Conservation (phyloP, 2,888 invertebrate species). For the Andrena praecox region DNA sequence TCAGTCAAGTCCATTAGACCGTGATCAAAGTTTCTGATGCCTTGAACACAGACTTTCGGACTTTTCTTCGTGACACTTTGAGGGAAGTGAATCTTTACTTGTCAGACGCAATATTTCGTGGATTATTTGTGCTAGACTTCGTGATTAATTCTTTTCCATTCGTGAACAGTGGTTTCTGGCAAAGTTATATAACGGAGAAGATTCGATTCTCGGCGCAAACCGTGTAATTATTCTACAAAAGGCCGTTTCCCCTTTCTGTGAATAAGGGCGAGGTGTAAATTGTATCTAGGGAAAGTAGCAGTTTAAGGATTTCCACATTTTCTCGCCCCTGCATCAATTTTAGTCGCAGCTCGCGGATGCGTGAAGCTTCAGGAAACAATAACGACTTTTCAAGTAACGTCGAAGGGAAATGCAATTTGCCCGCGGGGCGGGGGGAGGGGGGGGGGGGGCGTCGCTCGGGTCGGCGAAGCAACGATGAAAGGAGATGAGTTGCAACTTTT, state of each 20-base stretch:
- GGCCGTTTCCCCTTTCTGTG: no score
- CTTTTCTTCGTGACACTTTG: background rate
- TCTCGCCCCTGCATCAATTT: background rate
- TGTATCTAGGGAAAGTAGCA: background rate
- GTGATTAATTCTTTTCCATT: background rate
- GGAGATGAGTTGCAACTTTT: slow-evolving; percentile 13
- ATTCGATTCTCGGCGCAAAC: no score
- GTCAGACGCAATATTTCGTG: background rate
- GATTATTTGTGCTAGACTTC: no score
- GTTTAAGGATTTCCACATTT: background rate
- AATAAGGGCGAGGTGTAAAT: no score
- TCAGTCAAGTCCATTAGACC: background rate
- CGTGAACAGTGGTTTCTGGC: background rate
- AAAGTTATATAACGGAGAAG: no score
- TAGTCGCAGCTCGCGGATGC: slow-evolving; percentile 6
- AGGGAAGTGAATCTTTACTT: background rate
- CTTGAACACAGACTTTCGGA: background rate
- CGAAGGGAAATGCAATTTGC: slow-evolving; percentile 48
- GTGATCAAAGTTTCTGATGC: background rate
- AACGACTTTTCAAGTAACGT: slow-evolving; percentile 51
- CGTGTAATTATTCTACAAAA: no score
- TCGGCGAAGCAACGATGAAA: background rate
- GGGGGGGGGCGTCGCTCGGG: background rate
- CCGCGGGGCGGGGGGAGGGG: background rate
- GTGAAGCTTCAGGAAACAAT: slow-evolving; percentile 32